These are phyloP conservation scores for Hippotragus niger DNA, from an alignment of 2,113 vertebrate genomes.

Conservation along the genomic window DNA sequence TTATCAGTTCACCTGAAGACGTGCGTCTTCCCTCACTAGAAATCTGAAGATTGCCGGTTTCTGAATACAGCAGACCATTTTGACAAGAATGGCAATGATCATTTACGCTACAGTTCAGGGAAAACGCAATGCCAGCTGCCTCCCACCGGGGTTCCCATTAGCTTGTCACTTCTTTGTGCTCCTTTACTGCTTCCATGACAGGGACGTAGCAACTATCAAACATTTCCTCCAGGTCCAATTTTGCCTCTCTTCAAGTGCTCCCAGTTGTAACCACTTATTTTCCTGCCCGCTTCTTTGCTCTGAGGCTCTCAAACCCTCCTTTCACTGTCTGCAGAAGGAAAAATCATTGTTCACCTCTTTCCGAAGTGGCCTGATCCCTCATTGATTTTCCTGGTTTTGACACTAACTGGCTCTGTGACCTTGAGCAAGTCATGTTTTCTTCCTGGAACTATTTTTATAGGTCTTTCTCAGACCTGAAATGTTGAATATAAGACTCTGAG, in stretches of 20 bases:
- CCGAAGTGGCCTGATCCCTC: not conserved
- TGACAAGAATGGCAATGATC: conserved; percentile 45
- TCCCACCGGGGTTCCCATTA: conserved; percentile 49
- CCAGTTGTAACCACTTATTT: not conserved
- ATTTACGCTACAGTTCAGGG: conserved; percentile 42
- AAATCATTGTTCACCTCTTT: not conserved
- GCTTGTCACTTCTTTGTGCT: conserved; percentile 44
- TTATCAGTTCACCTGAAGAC: not conserved
- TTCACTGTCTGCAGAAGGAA: not conserved
- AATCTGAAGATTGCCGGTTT: not conserved
- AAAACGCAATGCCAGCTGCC: conserved; percentile 36
- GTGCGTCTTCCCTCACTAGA: not conserved
- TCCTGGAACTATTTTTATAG: not conserved
- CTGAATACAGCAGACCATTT: not conserved
- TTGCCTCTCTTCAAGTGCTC: conserved; percentile 1
- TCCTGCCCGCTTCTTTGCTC: not conserved
- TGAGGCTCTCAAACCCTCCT: not conserved
- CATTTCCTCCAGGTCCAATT: not conserved
- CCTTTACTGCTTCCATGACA: not conserved
- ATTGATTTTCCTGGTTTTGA: not conserved
- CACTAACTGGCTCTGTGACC: not conserved
- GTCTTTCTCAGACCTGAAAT: not conserved
- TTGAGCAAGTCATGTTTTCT: not conserved
- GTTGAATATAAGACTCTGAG: not conserved
- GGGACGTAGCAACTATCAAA: not conserved